Percentiles rank a stretch among this genome's conserved stretches.
Conservation (phyloP, 2,113 vertebrate genomes). For the Ptyas mucosa region DNA sequence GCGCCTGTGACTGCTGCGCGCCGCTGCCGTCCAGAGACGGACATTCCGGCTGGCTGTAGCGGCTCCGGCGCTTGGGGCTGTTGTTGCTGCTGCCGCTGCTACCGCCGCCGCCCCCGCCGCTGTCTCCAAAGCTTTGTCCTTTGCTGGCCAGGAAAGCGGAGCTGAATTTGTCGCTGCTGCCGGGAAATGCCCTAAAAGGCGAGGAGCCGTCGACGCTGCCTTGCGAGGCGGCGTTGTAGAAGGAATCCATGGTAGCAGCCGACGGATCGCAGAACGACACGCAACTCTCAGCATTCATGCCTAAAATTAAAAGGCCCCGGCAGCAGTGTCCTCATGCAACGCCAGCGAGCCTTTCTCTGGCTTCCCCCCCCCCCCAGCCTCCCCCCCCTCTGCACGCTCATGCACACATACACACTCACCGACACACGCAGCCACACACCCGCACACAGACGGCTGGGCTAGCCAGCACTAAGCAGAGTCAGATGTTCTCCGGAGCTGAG, state of each 20-base stretch:
- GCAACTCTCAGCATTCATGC: constrained; percentile 94
- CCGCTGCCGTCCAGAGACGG: constrained; percentile 78
- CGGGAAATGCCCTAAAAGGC: constrained; percentile 91
- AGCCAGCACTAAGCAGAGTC: constrained; percentile 80
- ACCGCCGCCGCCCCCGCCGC: constrained; percentile 76
- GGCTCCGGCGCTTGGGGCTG: constrained; percentile 69
- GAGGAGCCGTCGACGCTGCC: constrained; percentile 82
- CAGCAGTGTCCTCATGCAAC: constrained; percentile 60
- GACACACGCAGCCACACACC: constrained; percentile 57
- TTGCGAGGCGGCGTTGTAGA: constrained; percentile 88
- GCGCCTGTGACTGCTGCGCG: constrained; percentile 45
- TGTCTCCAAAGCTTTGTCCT: constrained; percentile 90
- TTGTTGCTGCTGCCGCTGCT: constrained; percentile 55
- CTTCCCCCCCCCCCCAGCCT: constrained; percentile 31
- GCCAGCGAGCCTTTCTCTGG: constrained; percentile 59
- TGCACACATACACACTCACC: constrained; percentile 59
- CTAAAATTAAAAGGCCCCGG: constrained; percentile 75
- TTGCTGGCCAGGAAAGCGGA: constrained; percentile 90
- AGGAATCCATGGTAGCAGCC: constrained; percentile 92
- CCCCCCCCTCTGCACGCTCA: constrained; percentile 1
- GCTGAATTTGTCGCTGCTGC: constrained; percentile 86
- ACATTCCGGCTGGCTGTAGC: constrained; percentile 85
- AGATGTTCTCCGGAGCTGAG: constrained; percentile 88
- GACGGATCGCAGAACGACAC: constrained; percentile 91
- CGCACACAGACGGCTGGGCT: constrained; percentile 77